These are phyloP conservation scores for Hippoglossus stenolepis DNA, from an alignment of 2,113 vertebrate genomes.

Conservation along the genomic window DNA sequence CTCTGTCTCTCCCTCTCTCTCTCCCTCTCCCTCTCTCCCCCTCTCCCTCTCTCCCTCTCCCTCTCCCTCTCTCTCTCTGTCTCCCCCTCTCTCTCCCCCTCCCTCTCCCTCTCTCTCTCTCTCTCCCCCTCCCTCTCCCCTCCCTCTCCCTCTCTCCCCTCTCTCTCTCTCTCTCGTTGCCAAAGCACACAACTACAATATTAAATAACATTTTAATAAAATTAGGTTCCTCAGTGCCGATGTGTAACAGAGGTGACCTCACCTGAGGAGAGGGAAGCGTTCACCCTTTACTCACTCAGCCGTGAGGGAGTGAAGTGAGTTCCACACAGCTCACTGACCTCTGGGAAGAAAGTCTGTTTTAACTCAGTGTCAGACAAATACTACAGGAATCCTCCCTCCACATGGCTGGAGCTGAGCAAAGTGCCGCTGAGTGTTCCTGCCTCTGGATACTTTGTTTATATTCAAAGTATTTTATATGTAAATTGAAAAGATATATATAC, in stretches of 20 bases:
- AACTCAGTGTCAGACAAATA: slow-evolving; percentile 45
- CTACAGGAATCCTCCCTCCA: slow-evolving; percentile 22
- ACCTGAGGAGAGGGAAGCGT: slow-evolving; percentile 1
- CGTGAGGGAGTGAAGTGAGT: slow-evolving; percentile 1
- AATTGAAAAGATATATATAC: too few relatives aligned
- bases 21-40: too few relatives aligned
- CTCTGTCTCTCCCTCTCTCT: too few relatives aligned
- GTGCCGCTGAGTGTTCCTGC: neutral
- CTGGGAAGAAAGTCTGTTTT: slow-evolving; percentile 43
- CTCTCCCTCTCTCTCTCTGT: too few relatives aligned
- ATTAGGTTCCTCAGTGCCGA: neutral
- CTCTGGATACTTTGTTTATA: slow-evolving; percentile 8
- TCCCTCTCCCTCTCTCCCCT: too few relatives aligned
- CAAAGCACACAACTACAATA: too few relatives aligned
- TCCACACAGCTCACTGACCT: slow-evolving; percentile 13
- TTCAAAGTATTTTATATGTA: too few relatives aligned
- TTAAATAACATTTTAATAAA: neutral
- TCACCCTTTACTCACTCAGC: slow-evolving; percentile 16
- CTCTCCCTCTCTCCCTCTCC: too few relatives aligned
- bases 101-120: too few relatives aligned
- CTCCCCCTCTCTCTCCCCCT: too few relatives aligned
- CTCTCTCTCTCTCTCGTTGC: too few relatives aligned
- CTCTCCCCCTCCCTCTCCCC: too few relatives aligned
- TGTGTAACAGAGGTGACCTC: neutral
- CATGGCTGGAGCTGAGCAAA: neutral